phyloP scores from a whole-genome alignment of 2,888 invertebrate species.

The Tinea pellionella region DNA sequence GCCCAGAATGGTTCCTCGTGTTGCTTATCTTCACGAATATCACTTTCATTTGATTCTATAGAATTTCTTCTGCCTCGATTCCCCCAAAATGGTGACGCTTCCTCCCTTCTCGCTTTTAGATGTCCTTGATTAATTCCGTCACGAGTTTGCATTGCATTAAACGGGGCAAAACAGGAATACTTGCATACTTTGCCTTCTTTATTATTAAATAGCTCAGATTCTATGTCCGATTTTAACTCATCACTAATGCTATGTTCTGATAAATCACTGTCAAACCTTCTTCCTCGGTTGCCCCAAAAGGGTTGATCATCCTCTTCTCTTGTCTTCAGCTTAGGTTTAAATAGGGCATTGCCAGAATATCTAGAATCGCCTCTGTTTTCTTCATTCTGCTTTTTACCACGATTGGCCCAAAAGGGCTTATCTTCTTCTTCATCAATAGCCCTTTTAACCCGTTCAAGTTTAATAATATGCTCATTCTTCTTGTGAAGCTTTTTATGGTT shows the following conservation, averaged over 20 bases:
- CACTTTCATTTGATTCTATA: constrained; percentile 23
- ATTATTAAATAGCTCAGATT: not conserved
- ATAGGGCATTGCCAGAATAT: not conserved
- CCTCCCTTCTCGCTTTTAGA: constrained; percentile 24
- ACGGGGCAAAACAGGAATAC: not conserved
- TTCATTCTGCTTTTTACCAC: constrained; percentile 29
- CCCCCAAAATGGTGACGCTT: constrained; percentile 39
- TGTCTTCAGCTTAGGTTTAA: not conserved
- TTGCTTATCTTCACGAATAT: constrained; percentile 16
- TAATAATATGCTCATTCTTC: constrained; percentile 2
- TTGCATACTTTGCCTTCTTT: not conserved
- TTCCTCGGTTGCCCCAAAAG: constrained; percentile 53
- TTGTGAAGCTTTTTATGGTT: constrained; percentile 25
- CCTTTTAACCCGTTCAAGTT: constrained; percentile 36
- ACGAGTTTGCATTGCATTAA: not conserved
- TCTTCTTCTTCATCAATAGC: constrained; percentile 31
- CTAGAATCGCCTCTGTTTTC: constrained; percentile 17
- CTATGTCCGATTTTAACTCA: constrained; percentile 6
- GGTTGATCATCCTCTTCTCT: constrained; percentile 29
- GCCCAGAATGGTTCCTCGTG: constrained; percentile 30
- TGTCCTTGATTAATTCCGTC: not conserved
- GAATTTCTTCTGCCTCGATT: constrained; percentile 34
- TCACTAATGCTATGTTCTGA: constrained; percentile 14
- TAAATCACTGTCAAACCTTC: constrained; percentile 37
- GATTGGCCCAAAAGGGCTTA: constrained; percentile 34